These are phyloP conservation scores for Clepsis dumicolana DNA, from an alignment of 2,888 invertebrate species.

Conservation along the genomic window DNA sequence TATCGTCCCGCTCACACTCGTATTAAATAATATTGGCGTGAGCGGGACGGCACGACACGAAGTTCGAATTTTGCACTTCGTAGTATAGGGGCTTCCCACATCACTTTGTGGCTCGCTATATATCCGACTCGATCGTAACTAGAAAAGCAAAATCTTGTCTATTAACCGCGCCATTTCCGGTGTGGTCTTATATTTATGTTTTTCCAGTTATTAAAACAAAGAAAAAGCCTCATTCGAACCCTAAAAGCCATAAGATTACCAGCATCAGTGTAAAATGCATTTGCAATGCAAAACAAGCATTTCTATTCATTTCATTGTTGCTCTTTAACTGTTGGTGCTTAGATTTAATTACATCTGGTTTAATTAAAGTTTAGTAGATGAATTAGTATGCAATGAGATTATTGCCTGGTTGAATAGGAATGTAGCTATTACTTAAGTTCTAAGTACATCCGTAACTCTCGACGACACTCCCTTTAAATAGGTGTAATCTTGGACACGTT, in stretches of 20 bases:
- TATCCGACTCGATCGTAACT: too few relatives aligned
- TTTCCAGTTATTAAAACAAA: not conserved
- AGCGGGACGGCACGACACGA: too few relatives aligned
- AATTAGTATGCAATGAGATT: constrained; percentile 54
- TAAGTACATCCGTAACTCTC: not conserved
- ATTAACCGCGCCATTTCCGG: not conserved
- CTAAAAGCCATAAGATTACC: constrained; percentile 8
- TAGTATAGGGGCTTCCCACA: too few relatives aligned
- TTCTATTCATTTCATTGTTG: constrained; percentile 40
- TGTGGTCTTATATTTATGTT: not conserved
- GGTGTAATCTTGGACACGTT: too few relatives aligned
- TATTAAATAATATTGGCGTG: too few relatives aligned
- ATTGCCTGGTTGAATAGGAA: constrained; percentile 42
- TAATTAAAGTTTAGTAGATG: constrained; percentile 52
- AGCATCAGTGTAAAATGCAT: constrained; percentile 30
- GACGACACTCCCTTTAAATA: too few relatives aligned
- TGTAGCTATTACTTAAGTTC: constrained; percentile 8
- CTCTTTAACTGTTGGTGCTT: constrained; percentile 15
- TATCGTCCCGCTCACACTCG: too few relatives aligned
- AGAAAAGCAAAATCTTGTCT: not conserved
- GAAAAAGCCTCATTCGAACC: not conserved
- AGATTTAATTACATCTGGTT: constrained; percentile 35
- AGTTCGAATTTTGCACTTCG: too few relatives aligned
- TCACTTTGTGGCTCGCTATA: too few relatives aligned
- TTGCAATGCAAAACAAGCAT: constrained; percentile 38